These are phyloP conservation scores for Thysanoteuthis rhombus DNA, from an alignment of 2,888 invertebrate genomes.

Conservation along the genomic window DNA sequence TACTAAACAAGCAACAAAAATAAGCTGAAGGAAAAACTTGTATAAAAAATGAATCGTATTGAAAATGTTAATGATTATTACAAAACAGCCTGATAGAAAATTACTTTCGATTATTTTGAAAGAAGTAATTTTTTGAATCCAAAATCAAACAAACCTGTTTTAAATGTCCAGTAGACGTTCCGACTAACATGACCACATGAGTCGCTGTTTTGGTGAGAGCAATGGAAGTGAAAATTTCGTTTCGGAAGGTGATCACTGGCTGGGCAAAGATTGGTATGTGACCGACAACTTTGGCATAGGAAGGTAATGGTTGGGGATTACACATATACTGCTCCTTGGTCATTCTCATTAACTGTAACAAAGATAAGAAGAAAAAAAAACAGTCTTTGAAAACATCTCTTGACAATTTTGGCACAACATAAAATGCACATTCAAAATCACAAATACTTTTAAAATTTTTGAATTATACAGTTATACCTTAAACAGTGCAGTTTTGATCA, in stretches of 20 bases:
- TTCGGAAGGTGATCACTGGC: slow-evolving; percentile 84
- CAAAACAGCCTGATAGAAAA: too few species aligned
- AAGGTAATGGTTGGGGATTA: slow-evolving; percentile 37
- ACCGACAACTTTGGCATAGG: slow-evolving; percentile 77
- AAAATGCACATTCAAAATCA: neutral
- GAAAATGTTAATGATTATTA: too few species aligned
- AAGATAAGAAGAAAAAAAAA: neutral
- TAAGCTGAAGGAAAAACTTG: too few species aligned
- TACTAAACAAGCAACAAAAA: too few species aligned
- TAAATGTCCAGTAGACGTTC: slow-evolving; percentile 88
- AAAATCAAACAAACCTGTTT: slow-evolving; percentile 77
- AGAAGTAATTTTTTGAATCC: too few species aligned
- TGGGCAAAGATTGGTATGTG: slow-evolving; percentile 87
- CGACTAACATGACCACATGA: slow-evolving; percentile 96
- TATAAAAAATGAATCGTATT: too few species aligned
- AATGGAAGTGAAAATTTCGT: slow-evolving; percentile 83
- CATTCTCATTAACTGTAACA: slow-evolving; percentile 47
- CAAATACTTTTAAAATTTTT: too few species aligned
- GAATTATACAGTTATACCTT: too few species aligned
- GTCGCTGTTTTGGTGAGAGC: slow-evolving; percentile 96
- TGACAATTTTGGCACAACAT: neutral
- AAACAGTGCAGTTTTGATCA: too few species aligned
- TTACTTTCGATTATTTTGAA: too few species aligned
- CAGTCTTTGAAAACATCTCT: neutral
- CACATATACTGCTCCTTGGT: slow-evolving; percentile 51